phyloP scores from a whole-genome alignment of 2,888 invertebrate genomes.

The Leptinotarsa juncta region DNA sequence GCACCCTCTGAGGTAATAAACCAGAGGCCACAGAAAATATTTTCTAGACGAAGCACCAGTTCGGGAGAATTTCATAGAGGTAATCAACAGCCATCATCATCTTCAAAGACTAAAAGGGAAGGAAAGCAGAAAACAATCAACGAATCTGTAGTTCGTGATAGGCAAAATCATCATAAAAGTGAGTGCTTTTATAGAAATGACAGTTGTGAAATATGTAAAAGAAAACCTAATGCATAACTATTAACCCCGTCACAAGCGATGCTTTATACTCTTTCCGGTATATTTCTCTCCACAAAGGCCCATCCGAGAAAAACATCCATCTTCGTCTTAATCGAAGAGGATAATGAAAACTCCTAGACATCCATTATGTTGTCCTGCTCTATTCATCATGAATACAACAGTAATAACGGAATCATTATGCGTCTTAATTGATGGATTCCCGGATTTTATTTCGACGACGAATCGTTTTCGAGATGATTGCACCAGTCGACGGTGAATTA shows the following conservation, averaged over 20 bases:
- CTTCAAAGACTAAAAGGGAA: background rate
- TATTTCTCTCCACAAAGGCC: background rate
- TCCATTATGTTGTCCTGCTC: conserved; percentile 12
- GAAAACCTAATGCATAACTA: background rate
- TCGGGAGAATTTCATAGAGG: background rate
- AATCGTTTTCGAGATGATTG: conserved; percentile 8
- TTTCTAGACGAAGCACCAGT: too few relatives aligned
- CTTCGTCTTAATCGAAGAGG: conserved; percentile 6
- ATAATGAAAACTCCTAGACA: conserved; percentile 13
- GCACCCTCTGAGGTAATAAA: too few relatives aligned
- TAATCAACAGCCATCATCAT: background rate
- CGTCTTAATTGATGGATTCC: conserved; percentile 18
- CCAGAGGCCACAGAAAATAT: too few relatives aligned
- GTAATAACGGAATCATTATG: conserved; percentile 2
- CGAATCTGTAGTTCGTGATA: background rate
- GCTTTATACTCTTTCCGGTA: background rate
- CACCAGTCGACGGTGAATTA: background rate
- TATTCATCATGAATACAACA: conserved; percentile 16
- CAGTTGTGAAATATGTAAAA: background rate
- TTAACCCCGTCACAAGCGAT: background rate
- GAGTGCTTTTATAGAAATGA: background rate
- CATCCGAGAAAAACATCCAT: background rate
- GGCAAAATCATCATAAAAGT: background rate
- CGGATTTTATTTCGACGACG: conserved; percentile 3
- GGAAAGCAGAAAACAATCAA: background rate